These are phyloP conservation scores for Oncorhynchus keta DNA, from an alignment of 2,113 vertebrate species.

Conservation along the genomic window DNA sequence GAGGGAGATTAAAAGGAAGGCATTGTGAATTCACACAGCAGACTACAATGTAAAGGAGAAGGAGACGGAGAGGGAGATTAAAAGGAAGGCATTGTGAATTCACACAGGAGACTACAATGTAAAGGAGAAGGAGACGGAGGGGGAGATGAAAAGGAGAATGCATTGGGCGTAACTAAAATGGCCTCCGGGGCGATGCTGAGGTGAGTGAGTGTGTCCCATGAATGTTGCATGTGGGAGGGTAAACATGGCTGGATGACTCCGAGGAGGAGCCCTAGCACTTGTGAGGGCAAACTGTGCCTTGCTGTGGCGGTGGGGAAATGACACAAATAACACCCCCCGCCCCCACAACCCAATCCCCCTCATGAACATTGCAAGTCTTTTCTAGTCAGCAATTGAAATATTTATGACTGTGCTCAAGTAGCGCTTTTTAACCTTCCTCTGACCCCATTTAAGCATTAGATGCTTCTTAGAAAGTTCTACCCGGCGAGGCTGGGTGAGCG, in stretches of 20 bases:
- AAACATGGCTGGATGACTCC: conserved; percentile 71
- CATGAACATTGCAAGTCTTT: conserved; percentile 34
- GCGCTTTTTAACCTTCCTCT: conserved; percentile 72
- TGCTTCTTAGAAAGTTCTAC: conserved; percentile 69
- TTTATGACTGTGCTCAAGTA: conserved; percentile 69
- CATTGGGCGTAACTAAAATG: neutral
- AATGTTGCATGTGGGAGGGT: conserved; percentile 72
- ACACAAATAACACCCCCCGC: conserved; percentile 10
- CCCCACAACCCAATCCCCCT: conserved; percentile 23
- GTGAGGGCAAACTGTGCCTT: conserved; percentile 66
- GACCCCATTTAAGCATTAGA: conserved; percentile 69
- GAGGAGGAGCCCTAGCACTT: conserved; percentile 65
- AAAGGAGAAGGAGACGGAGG: neutral
- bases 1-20: neutral
- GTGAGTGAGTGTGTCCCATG: conserved; percentile 39
- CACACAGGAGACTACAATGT: too few relatives aligned
- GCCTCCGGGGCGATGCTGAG: neutral
- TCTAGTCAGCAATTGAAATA: conserved; percentile 72
- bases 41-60: too few relatives aligned
- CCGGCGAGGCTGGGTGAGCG: neutral
- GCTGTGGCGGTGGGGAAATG: conserved; percentile 17
- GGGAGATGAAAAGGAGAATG: neutral
- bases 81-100: neutral
- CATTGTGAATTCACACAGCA: too few relatives aligned
- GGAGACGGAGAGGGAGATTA: neutral